phyloP scores from a whole-genome alignment of 2,888 invertebrate species.

The Hypomecis punctinalis region DNA sequence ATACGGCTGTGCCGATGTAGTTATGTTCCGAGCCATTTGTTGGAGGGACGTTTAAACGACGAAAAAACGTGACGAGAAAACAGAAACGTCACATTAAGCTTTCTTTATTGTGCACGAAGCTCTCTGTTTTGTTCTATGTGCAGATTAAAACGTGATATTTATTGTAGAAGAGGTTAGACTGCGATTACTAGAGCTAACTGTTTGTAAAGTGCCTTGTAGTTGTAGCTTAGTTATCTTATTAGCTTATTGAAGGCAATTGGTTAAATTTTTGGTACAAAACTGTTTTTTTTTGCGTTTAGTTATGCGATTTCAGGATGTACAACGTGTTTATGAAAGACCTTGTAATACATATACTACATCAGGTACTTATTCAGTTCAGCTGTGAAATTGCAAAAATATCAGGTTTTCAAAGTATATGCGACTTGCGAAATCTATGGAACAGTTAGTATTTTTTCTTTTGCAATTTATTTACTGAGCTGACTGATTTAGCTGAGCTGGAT shows the following conservation, averaged over 20 bases:
- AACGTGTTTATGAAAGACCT: too few species aligned
- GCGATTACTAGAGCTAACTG: constrained; percentile 29
- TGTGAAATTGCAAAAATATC: too few species aligned
- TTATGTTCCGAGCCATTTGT: constrained; percentile 75
- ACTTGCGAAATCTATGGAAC: too few species aligned
- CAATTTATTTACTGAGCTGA: too few species aligned
- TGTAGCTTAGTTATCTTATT: not conserved
- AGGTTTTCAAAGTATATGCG: too few species aligned
- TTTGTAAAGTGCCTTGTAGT: not conserved
- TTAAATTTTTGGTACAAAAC: too few species aligned
- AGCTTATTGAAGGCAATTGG: not conserved
- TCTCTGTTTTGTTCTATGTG: constrained; percentile 67
- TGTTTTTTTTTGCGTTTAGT: too few species aligned
- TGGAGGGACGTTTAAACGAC: constrained; percentile 74
- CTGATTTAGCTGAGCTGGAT: too few species aligned
- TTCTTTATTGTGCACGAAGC: constrained; percentile 71
- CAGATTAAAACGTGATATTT: constrained; percentile 75
- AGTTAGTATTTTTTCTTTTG: too few species aligned
- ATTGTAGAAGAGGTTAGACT: constrained; percentile 52
- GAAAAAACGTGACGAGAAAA: constrained; percentile 81
- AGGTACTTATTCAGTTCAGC: too few species aligned
- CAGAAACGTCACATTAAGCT: constrained; percentile 69
- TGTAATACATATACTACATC: too few species aligned
- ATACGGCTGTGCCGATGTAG: constrained; percentile 63
- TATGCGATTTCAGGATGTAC: too few species aligned